Evolutionary conservation across 2,888 invertebrate genomes (phyloP), one percentile per base, ranked within the genome.

Genomic region (Hedychridium roseum): DNA sequence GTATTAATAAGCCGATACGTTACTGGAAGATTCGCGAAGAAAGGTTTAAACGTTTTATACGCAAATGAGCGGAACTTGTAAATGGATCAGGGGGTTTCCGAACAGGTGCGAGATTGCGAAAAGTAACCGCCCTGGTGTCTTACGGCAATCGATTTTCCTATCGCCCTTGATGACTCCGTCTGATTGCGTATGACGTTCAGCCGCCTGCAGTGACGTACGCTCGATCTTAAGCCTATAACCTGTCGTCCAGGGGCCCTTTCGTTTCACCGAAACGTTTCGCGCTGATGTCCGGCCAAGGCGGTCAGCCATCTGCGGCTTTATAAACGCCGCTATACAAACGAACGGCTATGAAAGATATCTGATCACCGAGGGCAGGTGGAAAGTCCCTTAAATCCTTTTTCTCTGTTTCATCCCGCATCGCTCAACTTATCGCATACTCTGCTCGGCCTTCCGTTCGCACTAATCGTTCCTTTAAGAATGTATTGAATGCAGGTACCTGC

Each of bases 91-190:
- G n/a, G n/a, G n/a, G n/a, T n/a, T n/a, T n/a, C n/a, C n/a, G 35
- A 50, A 59, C 61, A 61, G 61, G 58, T 61, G 60, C 34, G 30
- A 39, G 40, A 17, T 20, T 42, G 43, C 42, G 61, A 50, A 49
- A 62, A 61, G 40, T 50, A 37, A 34, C 47, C 45, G 42, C 20
- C 44, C 49, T 42, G 40, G 43, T 60, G 51, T 51, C n/a, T 41
- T 45, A 28, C 30, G 38, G 28, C 59, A 45, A 62, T 62, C 60
- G 59, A 59, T 62, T 62, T 57, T 62, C 54, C 54, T 56, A 49
- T 41, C 59, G 38, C 46, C 43, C 47, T 45, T 45, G 56, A 62
- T 53, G 48, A 56, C 50, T 49, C 42, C 17, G 34, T 20, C 23
- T 42, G 60, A 62, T 61, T 46, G 44, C 27, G 30, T 26, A 11